These are phyloP conservation scores for Epinotia brunnichana DNA, from an alignment of 2,888 invertebrate genomes.

Conservation along the genomic window DNA sequence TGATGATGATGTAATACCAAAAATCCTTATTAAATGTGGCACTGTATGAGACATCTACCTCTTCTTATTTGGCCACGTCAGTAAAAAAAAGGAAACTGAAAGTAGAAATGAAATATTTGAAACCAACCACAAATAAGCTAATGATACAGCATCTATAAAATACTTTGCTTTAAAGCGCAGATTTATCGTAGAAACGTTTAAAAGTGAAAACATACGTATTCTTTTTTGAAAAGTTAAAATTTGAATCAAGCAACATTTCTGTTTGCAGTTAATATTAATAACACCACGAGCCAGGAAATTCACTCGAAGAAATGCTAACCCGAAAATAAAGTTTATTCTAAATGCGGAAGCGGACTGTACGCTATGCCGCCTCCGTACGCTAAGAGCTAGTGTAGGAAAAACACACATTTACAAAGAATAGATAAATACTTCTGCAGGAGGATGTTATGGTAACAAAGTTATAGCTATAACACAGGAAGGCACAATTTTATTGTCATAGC, in stretches of 20 bases:
- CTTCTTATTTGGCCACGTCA: too few relatives aligned
- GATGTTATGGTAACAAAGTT: neutral
- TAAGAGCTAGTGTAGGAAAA: slow-evolving; percentile 8
- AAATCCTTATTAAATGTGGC: too few relatives aligned
- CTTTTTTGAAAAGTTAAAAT: slow-evolving; percentile 10
- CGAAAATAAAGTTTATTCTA: slow-evolving; percentile 66
- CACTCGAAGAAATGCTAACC: slow-evolving; percentile 63
- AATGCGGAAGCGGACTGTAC: slow-evolving; percentile 60
- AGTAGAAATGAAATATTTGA: neutral
- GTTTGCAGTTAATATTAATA: slow-evolving; percentile 39
- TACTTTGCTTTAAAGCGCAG: too few relatives aligned
- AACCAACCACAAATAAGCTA: neutral
- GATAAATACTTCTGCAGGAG: neutral
- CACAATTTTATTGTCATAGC: neutral
- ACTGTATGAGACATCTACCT: too few relatives aligned
- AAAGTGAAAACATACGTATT: neutral
- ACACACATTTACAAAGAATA: neutral
- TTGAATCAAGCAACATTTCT: slow-evolving; percentile 26
- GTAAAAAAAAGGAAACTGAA: too few relatives aligned
- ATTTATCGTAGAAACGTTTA: neutral
- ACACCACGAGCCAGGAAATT: slow-evolving; percentile 29
- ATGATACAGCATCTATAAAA: too few relatives aligned
- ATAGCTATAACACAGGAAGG: neutral
- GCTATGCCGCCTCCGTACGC: slow-evolving; percentile 50
- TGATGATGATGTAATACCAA: too few relatives aligned